Evolutionary conservation across 1,140 invertebrate species (phyloP), one percentile per base, ranked within the genome.

Genomic region (Zaprionus taronus): DNA sequence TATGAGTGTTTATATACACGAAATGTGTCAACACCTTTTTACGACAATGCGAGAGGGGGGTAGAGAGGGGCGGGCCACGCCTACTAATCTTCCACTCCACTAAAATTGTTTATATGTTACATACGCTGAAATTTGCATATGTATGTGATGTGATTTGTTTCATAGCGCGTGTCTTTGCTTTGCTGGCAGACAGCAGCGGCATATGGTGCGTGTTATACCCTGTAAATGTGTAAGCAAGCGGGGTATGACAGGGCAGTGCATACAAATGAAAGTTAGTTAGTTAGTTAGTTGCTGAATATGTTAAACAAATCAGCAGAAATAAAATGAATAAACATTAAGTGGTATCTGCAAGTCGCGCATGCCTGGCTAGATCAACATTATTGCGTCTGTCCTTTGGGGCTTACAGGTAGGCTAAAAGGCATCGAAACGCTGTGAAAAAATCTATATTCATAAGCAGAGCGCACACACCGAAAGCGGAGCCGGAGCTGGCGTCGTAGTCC

Each of bases 11-110:
- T 56, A 66, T 77, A 68, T 70, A 80, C 70, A 89, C 31, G 71
- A 70, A 81, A 85, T 89, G 79, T 89, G 86, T 89, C 84, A 89
- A 89, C 84, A 89, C 84, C 84, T 90, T 89, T 89, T 83, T 89
- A 51, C 47, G 57, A 41, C 22, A 24, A 7, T 22, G 20, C 20
- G 55, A 12, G 69, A 28, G 41, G 5, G 5, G 38, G 14, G 26
- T 12, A 6, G 36, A 20, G 12, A 6, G 44, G 4, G 3, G 24
- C 15, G 11, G 36, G 38, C 47, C 70, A 72, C 70, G 53, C 64
- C 75, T 47, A 49, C 44, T 53, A 73, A 61, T 85, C 63, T 83
- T 69, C 78, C 84, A 89, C 66, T 81, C 81, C 64, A 79, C 83
- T 67, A 73, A 81, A 56, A 68, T 38, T 71, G 64, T 53, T 62